Evolutionary conservation across 2,888 invertebrate species (phyloP), one percentile per base, ranked within the genome.

Genomic region (Steinernema scapterisci): DNA sequence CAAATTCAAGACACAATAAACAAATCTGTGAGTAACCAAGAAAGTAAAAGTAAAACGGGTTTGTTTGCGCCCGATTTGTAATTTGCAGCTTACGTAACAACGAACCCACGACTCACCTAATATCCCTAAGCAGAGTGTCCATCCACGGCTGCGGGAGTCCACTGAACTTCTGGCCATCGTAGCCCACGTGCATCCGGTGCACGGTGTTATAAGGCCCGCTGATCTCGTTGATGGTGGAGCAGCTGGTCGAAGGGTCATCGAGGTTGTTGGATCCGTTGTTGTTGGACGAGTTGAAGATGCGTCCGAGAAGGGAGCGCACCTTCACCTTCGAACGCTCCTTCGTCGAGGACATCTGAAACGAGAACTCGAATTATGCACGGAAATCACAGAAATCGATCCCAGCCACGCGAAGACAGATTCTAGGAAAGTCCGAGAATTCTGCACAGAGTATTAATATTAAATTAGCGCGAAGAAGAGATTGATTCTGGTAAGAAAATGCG

Each of bases 81-180:
- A n/a, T n/a, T n/a, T n/a, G n/a, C n/a, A n/a, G n/a, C n/a, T n/a
- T n/a, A n/a, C n/a, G n/a, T n/a, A n/a, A n/a, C n/a, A n/a, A n/a
- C n/a, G n/a, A n/a, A n/a, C 31, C 7, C 45, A n/a, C 38, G 7
- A 19, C 70, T n/a, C 72, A 84, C 84, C 83, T 84, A n/a, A 86
- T 83, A 73, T 85, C 84, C 54, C 83, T 76, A 11, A 82, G 77
- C 16, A 86, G 77, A 51, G 85, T 81, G 63, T 86, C 84, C 81
- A 85, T 82, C 86, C 86, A 86, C n/a, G 85, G 81, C 73, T 84
- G 82, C 9, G 86, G 86, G 7, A 86, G 77, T n/a, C 86, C 86
- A 45, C 82, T 81, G 77, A 86, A 86, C 75, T 84, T 85, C 77
- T 85, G 83, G 3, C 86, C 86, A 77, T 86, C 85, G 75, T 84